phyloP scores from a whole-genome alignment of 53 echinoderm and acorn worm species.

The Holothuria leucospilota region DNA sequence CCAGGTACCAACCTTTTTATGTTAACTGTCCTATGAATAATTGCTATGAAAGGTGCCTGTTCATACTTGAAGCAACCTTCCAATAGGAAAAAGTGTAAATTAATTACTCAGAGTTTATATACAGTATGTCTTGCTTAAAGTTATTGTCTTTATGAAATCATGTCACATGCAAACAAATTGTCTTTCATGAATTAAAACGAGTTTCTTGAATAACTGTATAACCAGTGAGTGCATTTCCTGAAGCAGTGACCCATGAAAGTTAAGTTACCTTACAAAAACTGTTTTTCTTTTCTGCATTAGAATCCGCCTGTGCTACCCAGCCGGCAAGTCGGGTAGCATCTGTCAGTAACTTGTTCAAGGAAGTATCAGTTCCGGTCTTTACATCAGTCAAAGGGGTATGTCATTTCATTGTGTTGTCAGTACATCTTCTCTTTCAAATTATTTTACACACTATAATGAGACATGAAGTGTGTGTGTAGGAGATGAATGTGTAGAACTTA shows the following conservation, averaged over 20 bases:
- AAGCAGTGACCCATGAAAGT: neutral
- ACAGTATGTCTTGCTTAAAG: too few species aligned
- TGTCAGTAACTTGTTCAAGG: constrained; percentile 81
- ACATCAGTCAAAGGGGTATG: constrained; percentile 97
- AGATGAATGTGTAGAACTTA: too few species aligned
- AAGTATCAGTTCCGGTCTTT: constrained; percentile 94
- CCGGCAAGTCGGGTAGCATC: constrained; percentile 71
- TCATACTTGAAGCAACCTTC: too few species aligned
- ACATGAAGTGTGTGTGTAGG: too few species aligned
- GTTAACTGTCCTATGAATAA: too few species aligned
- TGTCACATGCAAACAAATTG: neutral
- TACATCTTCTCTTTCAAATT: neutral
- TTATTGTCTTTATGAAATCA: too few species aligned
- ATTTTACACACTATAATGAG: too few species aligned
- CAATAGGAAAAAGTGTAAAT: too few species aligned
- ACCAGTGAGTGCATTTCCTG: neutral
- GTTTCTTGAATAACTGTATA: neutral
- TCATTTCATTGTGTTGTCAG: neutral
- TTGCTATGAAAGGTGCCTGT: too few species aligned
- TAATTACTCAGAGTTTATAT: too few species aligned
- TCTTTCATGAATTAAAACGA: neutral
- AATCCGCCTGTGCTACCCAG: constrained; percentile 54
- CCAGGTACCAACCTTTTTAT: too few species aligned
- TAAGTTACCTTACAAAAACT: neutral
- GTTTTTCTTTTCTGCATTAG: neutral